Percentiles rank a stretch among this genome's conserved stretches.
Conservation (phyloP, 2,888 invertebrate genomes). For the Synergus itoensis region DNA sequence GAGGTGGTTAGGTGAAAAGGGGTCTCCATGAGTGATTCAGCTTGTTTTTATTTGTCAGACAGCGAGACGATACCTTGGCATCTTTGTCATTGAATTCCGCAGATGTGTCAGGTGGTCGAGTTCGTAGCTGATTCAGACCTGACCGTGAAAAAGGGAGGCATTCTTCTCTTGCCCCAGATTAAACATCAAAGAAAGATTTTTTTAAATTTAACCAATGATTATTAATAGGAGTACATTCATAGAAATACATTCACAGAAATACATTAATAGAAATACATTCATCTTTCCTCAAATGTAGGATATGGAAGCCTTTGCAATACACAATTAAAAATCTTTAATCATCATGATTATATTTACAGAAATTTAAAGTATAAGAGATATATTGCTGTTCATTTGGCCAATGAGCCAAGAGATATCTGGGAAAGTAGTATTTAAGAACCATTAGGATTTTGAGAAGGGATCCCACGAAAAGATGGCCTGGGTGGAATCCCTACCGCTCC, state of each 20-base stretch:
- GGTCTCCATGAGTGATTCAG: constrained; percentile 55
- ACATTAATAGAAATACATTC: too few relatives aligned
- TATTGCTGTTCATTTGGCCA: not conserved
- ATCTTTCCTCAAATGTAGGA: not conserved
- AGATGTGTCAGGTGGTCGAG: constrained; percentile 53
- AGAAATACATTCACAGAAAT: too few relatives aligned
- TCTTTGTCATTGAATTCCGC: constrained; percentile 42
- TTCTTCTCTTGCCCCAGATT: constrained; percentile 20
- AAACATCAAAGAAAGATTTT: not conserved
- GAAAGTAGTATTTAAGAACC: constrained; percentile 6
- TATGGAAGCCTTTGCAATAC: not conserved
- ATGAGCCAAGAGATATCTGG: not conserved
- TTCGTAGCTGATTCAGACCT: constrained; percentile 38
- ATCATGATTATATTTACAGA: too few relatives aligned
- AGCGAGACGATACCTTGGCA: constrained; percentile 45
- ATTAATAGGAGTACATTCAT: not conserved
- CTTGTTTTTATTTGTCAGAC: constrained; percentile 52
- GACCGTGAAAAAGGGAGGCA: constrained; percentile 17
- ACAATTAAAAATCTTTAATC: not conserved
- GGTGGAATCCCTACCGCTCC: constrained; percentile 70
- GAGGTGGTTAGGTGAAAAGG: constrained; percentile 40
- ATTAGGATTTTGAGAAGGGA: constrained; percentile 40
- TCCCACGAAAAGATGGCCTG: constrained; percentile 52
- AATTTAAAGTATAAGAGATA: not conserved
- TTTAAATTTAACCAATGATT: not conserved